A percentile compares a stretch with the other conserved stretches of the same genome.
These are phyloP conservation scores for Bimastos eiseni DNA, from an alignment of 2,888 invertebrate genomes.

Conservation along the genomic window DNA sequence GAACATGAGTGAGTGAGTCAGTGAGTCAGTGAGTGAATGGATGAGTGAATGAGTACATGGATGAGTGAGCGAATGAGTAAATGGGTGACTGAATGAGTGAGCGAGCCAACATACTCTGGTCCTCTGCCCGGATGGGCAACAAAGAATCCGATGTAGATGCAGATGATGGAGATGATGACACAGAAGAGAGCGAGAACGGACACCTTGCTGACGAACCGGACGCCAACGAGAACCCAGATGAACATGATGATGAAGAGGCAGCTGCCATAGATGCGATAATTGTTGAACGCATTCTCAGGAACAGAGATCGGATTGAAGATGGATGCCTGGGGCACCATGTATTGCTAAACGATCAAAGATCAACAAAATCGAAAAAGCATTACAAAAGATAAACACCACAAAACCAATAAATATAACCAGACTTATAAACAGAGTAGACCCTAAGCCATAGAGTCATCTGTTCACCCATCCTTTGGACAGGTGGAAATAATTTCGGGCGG, in stretches of 20 bases:
- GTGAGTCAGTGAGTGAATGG: background rate
- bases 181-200: conserved; percentile 94
- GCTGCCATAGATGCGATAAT: conserved; percentile 95
- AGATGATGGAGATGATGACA: conserved; percentile 90
- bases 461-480: no score
- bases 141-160: conserved; percentile 93
- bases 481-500: no score
- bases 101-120: conserved; percentile 37
- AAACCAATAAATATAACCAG: no score
- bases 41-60: background rate
- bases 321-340: conserved; percentile 70
- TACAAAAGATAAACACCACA: no score
- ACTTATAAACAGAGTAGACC: no score
- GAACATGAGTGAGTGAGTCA: background rate
- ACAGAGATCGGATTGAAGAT: conserved; percentile 77
- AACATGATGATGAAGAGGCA: conserved; percentile 85
- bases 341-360: conserved; percentile 51
- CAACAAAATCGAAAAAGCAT: no score
- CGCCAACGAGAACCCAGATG: conserved; percentile 89
- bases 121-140: conserved; percentile 44
- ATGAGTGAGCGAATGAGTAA: no score
- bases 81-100: background rate
- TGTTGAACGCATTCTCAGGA: conserved; percentile 86
- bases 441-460: no score
- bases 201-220: conserved; percentile 97